Percentiles rank a stretch among this genome's conserved stretches.
These are phyloP conservation scores for Resseliella maxima DNA, from an alignment of 2,888 invertebrate genomes.

Conservation along the genomic window DNA sequence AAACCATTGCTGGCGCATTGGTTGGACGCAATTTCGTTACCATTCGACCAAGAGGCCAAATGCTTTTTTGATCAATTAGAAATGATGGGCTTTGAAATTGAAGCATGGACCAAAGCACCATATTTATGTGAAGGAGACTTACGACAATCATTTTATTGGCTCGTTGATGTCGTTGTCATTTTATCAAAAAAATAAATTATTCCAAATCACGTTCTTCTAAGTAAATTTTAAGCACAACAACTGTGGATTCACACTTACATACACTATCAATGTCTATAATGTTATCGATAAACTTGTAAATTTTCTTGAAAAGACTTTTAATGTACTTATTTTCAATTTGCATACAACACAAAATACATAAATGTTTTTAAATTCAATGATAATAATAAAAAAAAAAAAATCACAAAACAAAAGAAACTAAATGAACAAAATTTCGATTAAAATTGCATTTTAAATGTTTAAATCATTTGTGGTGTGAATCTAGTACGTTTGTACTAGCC, in stretches of 20 bases:
- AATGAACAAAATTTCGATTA: too few relatives aligned
- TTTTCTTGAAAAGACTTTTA: slow-evolving; percentile 33
- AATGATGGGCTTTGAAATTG: slow-evolving; percentile 76
- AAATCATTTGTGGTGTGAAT: too few relatives aligned
- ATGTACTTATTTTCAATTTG: slow-evolving; percentile 28
- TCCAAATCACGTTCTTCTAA: too few relatives aligned
- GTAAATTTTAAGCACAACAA: too few relatives aligned
- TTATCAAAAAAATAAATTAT: slow-evolving; percentile 69
- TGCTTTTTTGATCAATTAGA: slow-evolving; percentile 74
- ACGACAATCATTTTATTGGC: slow-evolving; percentile 89
- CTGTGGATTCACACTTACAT: not conserved
- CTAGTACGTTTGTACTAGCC: too few relatives aligned
- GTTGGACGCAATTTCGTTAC: slow-evolving; percentile 74
- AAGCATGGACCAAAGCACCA: slow-evolving; percentile 90
- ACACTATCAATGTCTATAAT: not conserved
- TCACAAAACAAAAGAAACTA: too few relatives aligned
- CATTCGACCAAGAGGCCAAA: slow-evolving; percentile 83
- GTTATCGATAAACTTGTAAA: not conserved
- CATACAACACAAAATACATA: too few relatives aligned
- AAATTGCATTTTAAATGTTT: too few relatives aligned
- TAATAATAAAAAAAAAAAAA: too few relatives aligned
- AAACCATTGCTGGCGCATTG: slow-evolving; percentile 69
- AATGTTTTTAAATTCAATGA: not conserved
- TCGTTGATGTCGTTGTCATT: slow-evolving; percentile 91
- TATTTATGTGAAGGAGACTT: slow-evolving; percentile 98